Evolutionary conservation across 1,140 invertebrate species (phyloP).

Genomic region (Ectropis grisescens): DNA sequence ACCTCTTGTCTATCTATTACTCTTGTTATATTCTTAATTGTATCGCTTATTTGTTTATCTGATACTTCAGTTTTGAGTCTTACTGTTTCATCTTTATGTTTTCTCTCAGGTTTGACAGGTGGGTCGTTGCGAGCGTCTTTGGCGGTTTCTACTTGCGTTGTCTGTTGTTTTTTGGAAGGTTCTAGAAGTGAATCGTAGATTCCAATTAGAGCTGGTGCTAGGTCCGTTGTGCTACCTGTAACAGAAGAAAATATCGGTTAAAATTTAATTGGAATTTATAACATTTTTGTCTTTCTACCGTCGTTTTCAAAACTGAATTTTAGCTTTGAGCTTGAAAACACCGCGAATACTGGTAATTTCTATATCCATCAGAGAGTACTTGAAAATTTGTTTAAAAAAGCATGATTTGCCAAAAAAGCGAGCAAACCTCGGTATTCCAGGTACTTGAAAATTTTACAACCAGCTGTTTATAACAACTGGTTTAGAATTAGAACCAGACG

Average conservation of each 20-base stretch:
- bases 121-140: slow-evolving; percentile 63
- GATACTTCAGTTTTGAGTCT: slow-evolving; percentile 2
- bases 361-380: background rate
- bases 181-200: slow-evolving; percentile 70
- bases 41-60: no score
- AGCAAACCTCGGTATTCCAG: no score
- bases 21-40: slow-evolving; percentile 1
- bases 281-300: background rate
- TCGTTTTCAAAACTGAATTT: slow-evolving; percentile 3
- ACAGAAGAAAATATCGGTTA: slow-evolving; percentile 23
- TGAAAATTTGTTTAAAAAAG: no score
- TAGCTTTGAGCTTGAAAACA: background rate
- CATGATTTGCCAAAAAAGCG: no score
- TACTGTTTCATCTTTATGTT: slow-evolving; percentile 2
- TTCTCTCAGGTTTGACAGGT: slow-evolving; percentile 24
- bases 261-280: background rate
- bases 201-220: slow-evolving; percentile 71
- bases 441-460: no score
- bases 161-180: slow-evolving; percentile 43
- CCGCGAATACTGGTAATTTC: background rate
- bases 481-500: no score
- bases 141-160: slow-evolving; percentile 38
- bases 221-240: slow-evolving; percentile 73
- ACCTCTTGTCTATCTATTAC: slow-evolving; percentile 21
- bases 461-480: no score